Evolutionary conservation across 2,797 vertebrate genomes (phyloP), one percentile per base, ranked within the genome.

Genomic region (Phrynocephalus forsythii): DNA sequence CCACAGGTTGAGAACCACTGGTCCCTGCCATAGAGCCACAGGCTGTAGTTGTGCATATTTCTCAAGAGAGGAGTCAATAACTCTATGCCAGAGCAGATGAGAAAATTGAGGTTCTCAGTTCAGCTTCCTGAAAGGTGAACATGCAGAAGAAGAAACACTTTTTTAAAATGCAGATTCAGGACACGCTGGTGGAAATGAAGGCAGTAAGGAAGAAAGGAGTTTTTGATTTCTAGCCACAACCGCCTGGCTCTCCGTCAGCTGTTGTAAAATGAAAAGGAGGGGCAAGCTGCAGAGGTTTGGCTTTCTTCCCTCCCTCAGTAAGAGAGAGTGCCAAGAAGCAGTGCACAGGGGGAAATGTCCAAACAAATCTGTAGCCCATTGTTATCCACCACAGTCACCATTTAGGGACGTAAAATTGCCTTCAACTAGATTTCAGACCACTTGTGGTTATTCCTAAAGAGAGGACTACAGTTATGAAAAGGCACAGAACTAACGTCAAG

Each of bases 321-420:
- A 33, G 38, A 30, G 33, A 38, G 30, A 80, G 18, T 85, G 86
- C 88, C 86, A 90, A 33, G 78, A 44, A 1, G 0, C 33, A 86
- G 50, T 66, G 56, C 20, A 52, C 66, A 48, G 6, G 69, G 72
- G 83, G 91, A 76, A 82, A 88, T 81, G 91, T 86, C 72, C 79
- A 91, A 72, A 84, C 66, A 86, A 85, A 82, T 5, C 75, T 85
- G 24, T 63, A 75, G 83, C 67, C 63, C 26, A 5, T 5, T 67
- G 33, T n/a, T 68, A 83, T 79, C 28, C 56, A 85, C 75, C 11
- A 67, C 26, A 26, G 3, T 44, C 80, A 60, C 75, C 60, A 79
- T 84, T 88, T 66, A 85, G 13, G 52, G 77, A 88, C 69, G 77
- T 86, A 63, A 2, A 71, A 66, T 22, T n/a, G 33, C 7, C n/a